Conservation (phyloP, 1,140 invertebrate species). For the Ooceraea biroi region DNA sequence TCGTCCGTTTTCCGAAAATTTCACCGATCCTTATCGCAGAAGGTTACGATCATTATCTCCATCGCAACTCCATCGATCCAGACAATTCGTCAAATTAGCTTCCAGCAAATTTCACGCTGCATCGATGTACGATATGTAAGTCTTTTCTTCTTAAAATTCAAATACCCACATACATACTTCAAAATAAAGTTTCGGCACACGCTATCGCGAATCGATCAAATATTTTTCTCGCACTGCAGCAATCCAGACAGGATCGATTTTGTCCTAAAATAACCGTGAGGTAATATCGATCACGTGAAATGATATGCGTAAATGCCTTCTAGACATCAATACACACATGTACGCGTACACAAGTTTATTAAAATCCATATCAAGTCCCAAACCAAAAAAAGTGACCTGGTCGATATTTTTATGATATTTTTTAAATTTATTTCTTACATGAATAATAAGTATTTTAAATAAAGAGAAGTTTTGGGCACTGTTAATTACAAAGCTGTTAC, state of each 20-base stretch:
- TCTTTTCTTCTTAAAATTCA: constrained; percentile 2
- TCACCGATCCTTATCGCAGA: constrained; percentile 57
- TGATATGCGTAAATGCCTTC: constrained; percentile 35
- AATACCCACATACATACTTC: too few species aligned
- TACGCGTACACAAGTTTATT: neutral
- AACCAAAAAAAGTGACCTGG: too few species aligned
- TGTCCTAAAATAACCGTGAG: constrained; percentile 51
- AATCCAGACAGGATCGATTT: constrained; percentile 41
- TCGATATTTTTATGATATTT: too few species aligned
- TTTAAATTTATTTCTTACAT: too few species aligned
- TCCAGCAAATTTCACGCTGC: constrained; percentile 46
- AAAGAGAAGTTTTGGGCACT: neutral
- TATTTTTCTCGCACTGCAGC: neutral
- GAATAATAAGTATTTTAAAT: neutral
- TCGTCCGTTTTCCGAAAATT: constrained; percentile 22
- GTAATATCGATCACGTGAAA: constrained; percentile 45
- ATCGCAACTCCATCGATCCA: constrained; percentile 52
- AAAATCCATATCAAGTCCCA: too few species aligned
- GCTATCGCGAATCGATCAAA: neutral
- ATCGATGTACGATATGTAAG: constrained; percentile 70
- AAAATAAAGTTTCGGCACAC: neutral
- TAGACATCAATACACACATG: neutral
- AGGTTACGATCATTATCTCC: constrained; percentile 70
- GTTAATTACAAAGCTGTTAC: neutral
- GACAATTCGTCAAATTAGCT: constrained; percentile 26